Evolutionary conservation across 2,113 vertebrate genomes (phyloP).

Genomic region (Protobothrops flavoviridis): DNA sequence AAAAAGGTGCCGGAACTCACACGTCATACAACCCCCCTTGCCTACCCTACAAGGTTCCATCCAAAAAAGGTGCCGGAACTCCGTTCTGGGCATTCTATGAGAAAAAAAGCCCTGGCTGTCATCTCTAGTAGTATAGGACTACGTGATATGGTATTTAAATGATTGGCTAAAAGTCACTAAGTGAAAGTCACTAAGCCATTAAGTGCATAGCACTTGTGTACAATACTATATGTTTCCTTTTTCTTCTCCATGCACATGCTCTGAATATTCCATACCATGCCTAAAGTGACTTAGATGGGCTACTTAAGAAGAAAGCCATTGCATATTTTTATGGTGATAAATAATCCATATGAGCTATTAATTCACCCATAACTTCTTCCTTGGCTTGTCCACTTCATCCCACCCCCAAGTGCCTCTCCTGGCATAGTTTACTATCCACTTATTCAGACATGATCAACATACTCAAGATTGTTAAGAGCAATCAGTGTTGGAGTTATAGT

Average conservation of each 20-base stretch:
- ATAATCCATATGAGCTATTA: not conserved
- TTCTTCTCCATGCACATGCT: not conserved
- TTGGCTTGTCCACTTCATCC: not conserved
- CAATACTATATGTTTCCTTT: not conserved
- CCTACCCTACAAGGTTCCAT: no score
- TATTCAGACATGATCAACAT: not conserved
- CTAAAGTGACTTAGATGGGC: not conserved
- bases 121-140: not conserved
- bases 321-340: not conserved
- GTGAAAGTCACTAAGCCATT: no score
- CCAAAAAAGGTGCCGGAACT: no score
- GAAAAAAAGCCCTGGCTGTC: no score
- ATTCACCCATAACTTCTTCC: not conserved
- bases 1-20: no score
- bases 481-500: not conserved
- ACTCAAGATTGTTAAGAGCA: not conserved
- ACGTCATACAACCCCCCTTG: no score
- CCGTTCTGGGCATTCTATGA: no score
- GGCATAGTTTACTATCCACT: not conserved
- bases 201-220: not conserved
- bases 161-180: not conserved
- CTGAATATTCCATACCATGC: not conserved
- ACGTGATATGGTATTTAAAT: not conserved
- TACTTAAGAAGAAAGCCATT: not conserved
- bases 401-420: not conserved